Base-by-base conservation (phyloP, 2,797 vertebrate species). In the Rhinoraja longicauda region DNA sequence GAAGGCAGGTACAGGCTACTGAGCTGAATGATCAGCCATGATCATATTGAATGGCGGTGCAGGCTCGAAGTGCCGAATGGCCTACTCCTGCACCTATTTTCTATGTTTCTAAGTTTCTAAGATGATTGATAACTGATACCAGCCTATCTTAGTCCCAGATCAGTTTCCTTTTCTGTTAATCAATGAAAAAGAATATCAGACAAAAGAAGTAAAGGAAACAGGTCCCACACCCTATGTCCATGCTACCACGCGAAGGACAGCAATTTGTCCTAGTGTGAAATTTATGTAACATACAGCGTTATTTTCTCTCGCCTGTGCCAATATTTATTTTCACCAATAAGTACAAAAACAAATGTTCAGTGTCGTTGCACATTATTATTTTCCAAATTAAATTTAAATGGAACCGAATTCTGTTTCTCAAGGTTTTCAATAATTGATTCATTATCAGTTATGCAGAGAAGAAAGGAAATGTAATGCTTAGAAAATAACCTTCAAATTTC, bases 331-430 rank as follows among this genome's bases (percentile, higher is more conserved):
- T 19, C 17, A 26, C 19, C 70, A 73, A 73, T 21, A 5, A 73
- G 24, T 6, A 24, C 19, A 73, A 73, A 73, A 67, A 73, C 17
- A 21, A 6, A 73, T 73, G 13, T 3, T 64, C 21, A 21, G n/a
- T 21, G 6, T 36, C 64, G 29, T 64, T n/a, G 15, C 59, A 88
- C 59, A 32, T 88, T 10, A 64, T 64, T 67, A 88, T 21, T 67
- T 88, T 36, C 24, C 17, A 88, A 64, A 21, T 64, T 64, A 88
- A 67, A 88, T 88, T 88, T 88, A n/a, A 88, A n/a, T 32, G 84
- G 17, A 64, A 86, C 82, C 59, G 36, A 32, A 73, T 21, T 67
- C 59, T 21, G n/a, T 64, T 67, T 88, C 84, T 88, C 59, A 36
- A 64, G n/a, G n/a, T n/a, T 88, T 88, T 88, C 59, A 88, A n/a